phyloP scores from a whole-genome alignment of 2,797 vertebrate species.

The Coluber constrictor region DNA sequence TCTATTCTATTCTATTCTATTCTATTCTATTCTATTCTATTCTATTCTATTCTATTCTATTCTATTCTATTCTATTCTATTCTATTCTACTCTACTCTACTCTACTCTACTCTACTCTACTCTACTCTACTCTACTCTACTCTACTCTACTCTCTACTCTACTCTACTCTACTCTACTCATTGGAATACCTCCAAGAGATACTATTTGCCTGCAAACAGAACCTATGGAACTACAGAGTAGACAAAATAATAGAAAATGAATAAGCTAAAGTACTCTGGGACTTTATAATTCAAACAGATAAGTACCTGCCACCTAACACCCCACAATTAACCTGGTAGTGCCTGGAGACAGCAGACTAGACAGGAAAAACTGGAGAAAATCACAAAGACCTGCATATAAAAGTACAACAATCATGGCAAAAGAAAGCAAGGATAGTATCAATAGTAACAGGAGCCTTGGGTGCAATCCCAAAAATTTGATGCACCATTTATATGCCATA shows the following conservation, averaged over 20 bases:
- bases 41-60: too few species aligned
- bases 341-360: background rate
- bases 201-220: background rate
- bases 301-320: background rate
- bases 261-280: background rate
- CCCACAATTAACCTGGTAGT: background rate
- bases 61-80: too few species aligned
- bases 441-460: background rate
- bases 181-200: background rate
- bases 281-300: background rate
- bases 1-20: too few species aligned
- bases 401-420: background rate
- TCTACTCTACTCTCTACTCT: too few species aligned
- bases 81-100: too few species aligned
- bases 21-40: too few species aligned
- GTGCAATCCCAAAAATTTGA: background rate
- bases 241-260: background rate
- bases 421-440: background rate
- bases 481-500: background rate
- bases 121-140: too few species aligned
- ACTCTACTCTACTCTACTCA: too few species aligned
- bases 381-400: background rate
- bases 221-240: background rate
- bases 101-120: too few species aligned
- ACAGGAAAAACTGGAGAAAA: background rate